Evolutionary conservation across 2,113 vertebrate genomes (phyloP), one percentile per base, ranked within the genome.

Genomic region (Sphaerodactylus townsendi): DNA sequence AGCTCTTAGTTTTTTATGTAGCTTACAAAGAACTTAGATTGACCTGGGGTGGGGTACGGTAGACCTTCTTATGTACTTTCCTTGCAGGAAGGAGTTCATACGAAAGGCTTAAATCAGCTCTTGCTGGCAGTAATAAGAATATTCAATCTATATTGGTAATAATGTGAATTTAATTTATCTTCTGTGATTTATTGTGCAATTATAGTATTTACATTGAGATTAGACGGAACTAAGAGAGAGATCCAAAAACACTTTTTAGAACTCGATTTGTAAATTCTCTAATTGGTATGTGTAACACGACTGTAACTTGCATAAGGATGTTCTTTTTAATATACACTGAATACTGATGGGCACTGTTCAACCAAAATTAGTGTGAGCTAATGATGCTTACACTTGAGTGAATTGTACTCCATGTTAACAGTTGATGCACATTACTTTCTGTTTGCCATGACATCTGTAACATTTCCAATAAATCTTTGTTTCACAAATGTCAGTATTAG

Each of bases 391-490:
- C 10, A 13, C 48, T 72, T 39, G 39, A 39, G 5, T 46, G 23
- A 5, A 72, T 28, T 72, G 4, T 56, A 21, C 4, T 30, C 88
- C 90, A 89, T 89, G 83, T 85, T 91, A 90, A 87, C 82, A 89
- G 86, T 93, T 94, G 87, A 91, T 90, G 90, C 86, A 74, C 72
- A 88, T 85, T 91, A 83, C 89, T 82, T 76, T 90, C 73, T 86
- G 72, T 90, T 93, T 91, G 81, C 66, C 87, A 28, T 91, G 85
- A 82, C 92, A 78, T 86, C 79, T 88, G 91, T 93, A 93, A 88
- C 85, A 83, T 89, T 94, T 68, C 90, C 87, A 88, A 83, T 92
- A 90, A 88, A 94, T 91, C 72, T 90, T 92, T 88, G 74, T 82
- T 92, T 95, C 59, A 87, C 72, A 88, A 91, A 90, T 87, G 79